Evolutionary conservation across 2,888 invertebrate species (phyloP).

Genomic region (Eupithecia inturbata): DNA sequence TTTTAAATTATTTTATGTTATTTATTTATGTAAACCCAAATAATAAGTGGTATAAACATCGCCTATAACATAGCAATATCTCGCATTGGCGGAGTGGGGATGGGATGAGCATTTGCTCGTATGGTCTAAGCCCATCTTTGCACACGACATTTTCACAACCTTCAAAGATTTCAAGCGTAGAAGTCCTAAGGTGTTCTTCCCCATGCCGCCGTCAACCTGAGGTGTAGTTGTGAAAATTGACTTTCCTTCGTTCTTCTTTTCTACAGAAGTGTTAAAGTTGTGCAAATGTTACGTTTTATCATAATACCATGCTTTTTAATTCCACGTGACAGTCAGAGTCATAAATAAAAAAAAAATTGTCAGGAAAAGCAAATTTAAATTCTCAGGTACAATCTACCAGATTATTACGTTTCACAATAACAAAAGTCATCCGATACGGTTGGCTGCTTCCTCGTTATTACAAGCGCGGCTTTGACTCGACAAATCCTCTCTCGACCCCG

Average conservation of each 20-base stretch:
- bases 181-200: too few relatives aligned
- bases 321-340: neutral
- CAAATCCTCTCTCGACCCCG: slow-evolving; percentile 12
- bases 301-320: neutral
- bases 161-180: too few relatives aligned
- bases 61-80: too few relatives aligned
- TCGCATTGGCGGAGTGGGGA: too few relatives aligned
- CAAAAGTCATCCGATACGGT: slow-evolving; percentile 26
- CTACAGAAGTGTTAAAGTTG: neutral
- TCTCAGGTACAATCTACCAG: neutral
- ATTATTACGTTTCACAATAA: slow-evolving; percentile 28
- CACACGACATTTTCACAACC: too few relatives aligned
- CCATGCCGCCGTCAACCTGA: too few relatives aligned
- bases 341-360: neutral
- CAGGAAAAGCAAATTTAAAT: slow-evolving; percentile 8
- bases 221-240: neutral
- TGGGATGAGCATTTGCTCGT: too few relatives aligned
- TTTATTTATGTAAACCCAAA: too few relatives aligned
- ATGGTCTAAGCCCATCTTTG: too few relatives aligned
- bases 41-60: neutral
- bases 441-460: slow-evolving; percentile 25
- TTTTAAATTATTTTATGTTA: too few relatives aligned
- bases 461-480: slow-evolving; percentile 12
- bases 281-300: neutral
- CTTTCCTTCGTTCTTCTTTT: neutral